Conservation (phyloP, 1,140 invertebrate species). For the Macrocentrus cingulum region DNA sequence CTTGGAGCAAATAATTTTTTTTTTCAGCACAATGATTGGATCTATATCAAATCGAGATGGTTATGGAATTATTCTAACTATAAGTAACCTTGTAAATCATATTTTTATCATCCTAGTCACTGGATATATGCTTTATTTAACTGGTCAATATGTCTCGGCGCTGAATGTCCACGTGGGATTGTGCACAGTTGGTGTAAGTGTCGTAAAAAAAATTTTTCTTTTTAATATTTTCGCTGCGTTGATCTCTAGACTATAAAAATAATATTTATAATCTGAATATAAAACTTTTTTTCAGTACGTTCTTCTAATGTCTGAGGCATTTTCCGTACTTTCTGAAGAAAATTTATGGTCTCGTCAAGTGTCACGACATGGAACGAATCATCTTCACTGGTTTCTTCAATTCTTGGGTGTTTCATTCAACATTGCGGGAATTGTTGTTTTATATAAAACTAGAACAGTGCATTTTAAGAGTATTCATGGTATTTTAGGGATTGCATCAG, state of each 20-base stretch:
- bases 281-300: constrained; percentile 40
- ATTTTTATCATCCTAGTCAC: constrained; percentile 38
- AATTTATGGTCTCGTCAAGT: constrained; percentile 36
- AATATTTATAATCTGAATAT: constrained; percentile 1
- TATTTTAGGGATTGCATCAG: constrained; percentile 39
- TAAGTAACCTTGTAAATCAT: constrained; percentile 40
- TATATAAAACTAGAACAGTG: constrained; percentile 25
- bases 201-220: neutral
- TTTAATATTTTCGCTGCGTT: neutral
- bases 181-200: constrained; percentile 46
- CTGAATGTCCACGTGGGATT: constrained; percentile 38
- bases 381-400: constrained; percentile 49
- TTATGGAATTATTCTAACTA: constrained; percentile 25
- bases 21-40: neutral
- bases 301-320: constrained; percentile 48
- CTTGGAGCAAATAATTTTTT: neutral
- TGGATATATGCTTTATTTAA: constrained; percentile 33
- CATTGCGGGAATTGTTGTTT: constrained; percentile 35
- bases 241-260: neutral
- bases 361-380: constrained; percentile 34
- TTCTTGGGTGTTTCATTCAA: constrained; percentile 35
- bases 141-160: constrained; percentile 10
- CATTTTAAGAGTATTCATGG: constrained; percentile 41
- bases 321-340: constrained; percentile 36
- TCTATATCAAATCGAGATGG: neutral